These are phyloP conservation scores for Pterocles burchelli DNA, from an alignment of 2,113 vertebrate species.

Conservation along the genomic window DNA sequence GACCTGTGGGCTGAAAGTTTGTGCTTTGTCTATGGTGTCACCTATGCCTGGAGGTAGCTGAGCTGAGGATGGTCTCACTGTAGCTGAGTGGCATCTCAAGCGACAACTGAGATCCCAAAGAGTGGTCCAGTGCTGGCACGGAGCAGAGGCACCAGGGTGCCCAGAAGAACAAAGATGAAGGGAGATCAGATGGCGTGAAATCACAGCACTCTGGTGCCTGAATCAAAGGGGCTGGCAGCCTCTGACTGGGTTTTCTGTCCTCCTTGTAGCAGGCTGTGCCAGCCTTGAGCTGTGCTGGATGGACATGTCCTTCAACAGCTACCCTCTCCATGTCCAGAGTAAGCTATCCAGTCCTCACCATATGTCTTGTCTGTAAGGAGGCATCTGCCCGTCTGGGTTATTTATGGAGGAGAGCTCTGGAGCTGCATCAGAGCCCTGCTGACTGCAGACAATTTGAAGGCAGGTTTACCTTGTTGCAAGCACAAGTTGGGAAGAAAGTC, in stretches of 20 bases:
- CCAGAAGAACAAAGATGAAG: background rate
- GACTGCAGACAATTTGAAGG: background rate
- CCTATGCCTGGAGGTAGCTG: fast-evolving
- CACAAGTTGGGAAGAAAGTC: background rate
- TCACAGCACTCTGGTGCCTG: background rate
- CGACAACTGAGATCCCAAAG: background rate
- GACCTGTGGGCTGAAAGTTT: background rate
- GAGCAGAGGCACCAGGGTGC: background rate
- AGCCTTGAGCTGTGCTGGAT: fast-evolving
- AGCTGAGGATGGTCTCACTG: background rate
- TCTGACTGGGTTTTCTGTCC: background rate
- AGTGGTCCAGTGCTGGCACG: background rate
- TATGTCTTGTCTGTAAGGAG: background rate
- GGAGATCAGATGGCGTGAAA: background rate
- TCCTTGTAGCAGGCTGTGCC: background rate
- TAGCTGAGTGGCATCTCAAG: background rate
- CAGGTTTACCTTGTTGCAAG: background rate
- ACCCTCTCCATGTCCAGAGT: background rate
- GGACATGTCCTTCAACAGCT: background rate
- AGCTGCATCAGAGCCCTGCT: background rate
- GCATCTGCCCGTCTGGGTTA: background rate
- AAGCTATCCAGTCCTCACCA: background rate
- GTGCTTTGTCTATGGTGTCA: background rate
- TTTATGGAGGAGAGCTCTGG: background rate
- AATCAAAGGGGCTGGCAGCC: background rate